These are phyloP conservation scores for Panzeria rudis DNA, from an alignment of 2,888 invertebrate species.

Conservation along the genomic window DNA sequence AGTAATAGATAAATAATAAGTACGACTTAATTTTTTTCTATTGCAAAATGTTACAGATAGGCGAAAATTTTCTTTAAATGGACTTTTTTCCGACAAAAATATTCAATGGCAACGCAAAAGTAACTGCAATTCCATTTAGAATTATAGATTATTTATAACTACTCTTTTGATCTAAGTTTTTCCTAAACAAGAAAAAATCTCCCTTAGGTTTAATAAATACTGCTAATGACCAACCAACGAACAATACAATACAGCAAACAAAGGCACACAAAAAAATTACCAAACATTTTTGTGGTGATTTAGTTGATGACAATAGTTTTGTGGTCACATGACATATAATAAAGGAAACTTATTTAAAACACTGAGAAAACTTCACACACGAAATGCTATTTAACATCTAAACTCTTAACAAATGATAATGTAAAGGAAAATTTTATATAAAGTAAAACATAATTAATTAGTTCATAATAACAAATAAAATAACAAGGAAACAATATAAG, in stretches of 20 bases:
- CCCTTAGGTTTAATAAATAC: too few species aligned
- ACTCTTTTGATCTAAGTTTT: too few species aligned
- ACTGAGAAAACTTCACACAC: background rate
- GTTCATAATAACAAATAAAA: constrained; percentile 43
- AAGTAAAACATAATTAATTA: constrained; percentile 65
- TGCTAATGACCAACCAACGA: background rate
- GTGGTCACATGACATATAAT: constrained; percentile 60
- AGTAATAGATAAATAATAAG: too few species aligned
- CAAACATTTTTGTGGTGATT: constrained; percentile 52
- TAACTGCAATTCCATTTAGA: too few species aligned
- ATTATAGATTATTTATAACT: too few species aligned
- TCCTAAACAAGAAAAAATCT: too few species aligned
- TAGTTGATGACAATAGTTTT: constrained; percentile 53
- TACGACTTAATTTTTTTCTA: too few species aligned
- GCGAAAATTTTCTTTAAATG: too few species aligned
- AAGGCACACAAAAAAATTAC: constrained; percentile 17
- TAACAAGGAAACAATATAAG: background rate
- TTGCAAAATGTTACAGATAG: too few species aligned
- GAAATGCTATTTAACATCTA: background rate
- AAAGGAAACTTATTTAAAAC: constrained; percentile 38
- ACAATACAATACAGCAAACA: background rate
- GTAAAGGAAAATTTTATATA: constrained; percentile 24
- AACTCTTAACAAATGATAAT: constrained; percentile 10
- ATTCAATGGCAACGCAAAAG: too few species aligned
- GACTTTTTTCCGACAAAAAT: too few species aligned